These are phyloP conservation scores for Sebastes oblongus DNA, from an alignment of 2,797 vertebrate species.

Conservation along the genomic window DNA sequence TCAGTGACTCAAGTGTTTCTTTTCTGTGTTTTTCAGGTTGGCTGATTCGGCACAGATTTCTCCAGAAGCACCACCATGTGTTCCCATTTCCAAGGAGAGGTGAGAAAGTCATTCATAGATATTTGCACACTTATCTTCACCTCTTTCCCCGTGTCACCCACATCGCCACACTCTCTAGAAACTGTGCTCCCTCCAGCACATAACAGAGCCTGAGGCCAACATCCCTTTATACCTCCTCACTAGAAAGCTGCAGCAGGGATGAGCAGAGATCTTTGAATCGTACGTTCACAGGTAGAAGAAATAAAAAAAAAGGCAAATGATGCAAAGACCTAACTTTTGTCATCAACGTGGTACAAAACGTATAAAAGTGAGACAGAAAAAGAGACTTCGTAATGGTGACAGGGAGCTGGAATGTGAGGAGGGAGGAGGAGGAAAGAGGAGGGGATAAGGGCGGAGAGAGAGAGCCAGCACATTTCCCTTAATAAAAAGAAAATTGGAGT, in stretches of 20 bases:
- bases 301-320: background rate
- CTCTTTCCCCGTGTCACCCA: background rate
- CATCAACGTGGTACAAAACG: background rate
- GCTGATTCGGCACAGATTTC: background rate
- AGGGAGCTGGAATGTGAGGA: constrained; percentile 44
- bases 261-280: background rate
- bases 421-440: constrained; percentile 3
- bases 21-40: constrained; percentile 37
- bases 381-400: constrained; percentile 10
- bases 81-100: constrained; percentile 18
- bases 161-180: background rate
- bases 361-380: background rate
- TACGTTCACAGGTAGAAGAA: background rate
- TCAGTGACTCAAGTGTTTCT: background rate
- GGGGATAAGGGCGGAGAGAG: constrained; percentile 48
- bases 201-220: constrained; percentile 8
- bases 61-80: background rate
- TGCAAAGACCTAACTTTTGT: background rate
- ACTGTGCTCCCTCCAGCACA: background rate
- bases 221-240: background rate
- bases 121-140: background rate
- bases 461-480: constrained; percentile 80
- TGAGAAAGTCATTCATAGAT: constrained; percentile 13
- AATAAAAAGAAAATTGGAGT: constrained; percentile 86
- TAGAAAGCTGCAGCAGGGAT: background rate